A percentile compares a stretch with the other conserved stretches of the same genome.
Evolutionary conservation across 2,888 invertebrate species (phyloP).

Genomic region (Xanthia icteritia): DNA sequence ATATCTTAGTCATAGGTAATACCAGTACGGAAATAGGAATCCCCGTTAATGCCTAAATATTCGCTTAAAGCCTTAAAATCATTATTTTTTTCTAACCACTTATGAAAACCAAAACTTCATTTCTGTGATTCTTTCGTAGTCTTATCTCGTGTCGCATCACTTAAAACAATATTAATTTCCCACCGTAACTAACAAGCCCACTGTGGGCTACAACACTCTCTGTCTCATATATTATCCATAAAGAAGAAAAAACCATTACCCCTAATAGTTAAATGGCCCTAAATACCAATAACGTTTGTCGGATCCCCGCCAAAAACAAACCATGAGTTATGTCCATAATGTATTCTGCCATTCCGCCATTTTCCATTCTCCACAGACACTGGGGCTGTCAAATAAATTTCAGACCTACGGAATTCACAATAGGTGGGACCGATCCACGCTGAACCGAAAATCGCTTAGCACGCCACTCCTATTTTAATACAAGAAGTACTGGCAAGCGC

Average conservation of each 20-base stretch:
- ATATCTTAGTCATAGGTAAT: constrained; percentile 11
- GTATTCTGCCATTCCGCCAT: constrained; percentile 89
- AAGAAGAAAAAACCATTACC: constrained; percentile 80
- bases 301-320: constrained; percentile 90
- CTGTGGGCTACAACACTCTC: constrained; percentile 82
- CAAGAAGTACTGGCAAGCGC: constrained; percentile 74
- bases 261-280: constrained; percentile 87
- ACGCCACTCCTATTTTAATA: constrained; percentile 73
- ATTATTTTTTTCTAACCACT: neutral
- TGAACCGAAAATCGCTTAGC: constrained; percentile 84
- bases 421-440: constrained; percentile 84
- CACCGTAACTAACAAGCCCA: constrained; percentile 82
- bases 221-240: constrained; percentile 85
- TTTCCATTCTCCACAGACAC: constrained; percentile 90
- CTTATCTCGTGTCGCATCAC: constrained; percentile 66
- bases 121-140: constrained; percentile 37
- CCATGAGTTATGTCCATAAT: constrained; percentile 89
- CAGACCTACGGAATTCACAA: constrained; percentile 88
- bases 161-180: constrained; percentile 84
- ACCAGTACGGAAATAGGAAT: neutral
- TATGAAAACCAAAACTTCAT: neutral
- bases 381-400: constrained; percentile 90
- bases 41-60: neutral
- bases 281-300: constrained; percentile 90
- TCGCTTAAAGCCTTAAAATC: neutral